Percentiles rank a stretch among this genome's conserved stretches.
Evolutionary conservation across 1,140 invertebrate genomes (phyloP).

Genomic region (Adelges cooleyi): DNA sequence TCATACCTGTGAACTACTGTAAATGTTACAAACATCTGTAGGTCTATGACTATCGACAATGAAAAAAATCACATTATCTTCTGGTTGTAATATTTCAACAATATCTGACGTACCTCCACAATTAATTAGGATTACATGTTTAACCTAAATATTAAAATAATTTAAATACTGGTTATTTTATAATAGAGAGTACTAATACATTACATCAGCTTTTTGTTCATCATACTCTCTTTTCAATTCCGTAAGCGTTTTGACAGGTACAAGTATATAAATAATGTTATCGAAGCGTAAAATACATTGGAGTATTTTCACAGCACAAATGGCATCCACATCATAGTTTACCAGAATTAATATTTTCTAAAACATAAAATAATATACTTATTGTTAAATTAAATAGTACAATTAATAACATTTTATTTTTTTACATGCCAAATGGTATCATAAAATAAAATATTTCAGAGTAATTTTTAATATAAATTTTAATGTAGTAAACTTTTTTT

Average conservation of each 20-base stretch:
- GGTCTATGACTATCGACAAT: constrained; percentile 85
- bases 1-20: constrained; percentile 68
- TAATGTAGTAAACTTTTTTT: no score
- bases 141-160: constrained; percentile 45
- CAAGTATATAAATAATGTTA: constrained; percentile 76
- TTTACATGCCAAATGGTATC: constrained; percentile 7
- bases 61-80: constrained; percentile 71
- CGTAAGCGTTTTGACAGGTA: constrained; percentile 64
- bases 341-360: constrained; percentile 67
- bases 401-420: neutral
- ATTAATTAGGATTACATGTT: constrained; percentile 81
- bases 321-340: constrained; percentile 84
- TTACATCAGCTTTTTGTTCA: constrained; percentile 65
- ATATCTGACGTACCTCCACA: constrained; percentile 88
- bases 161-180: constrained; percentile 1
- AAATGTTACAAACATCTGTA: constrained; percentile 85
- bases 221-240: constrained; percentile 63
- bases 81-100: constrained; percentile 70
- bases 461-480: no score
- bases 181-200: no score
- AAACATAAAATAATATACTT: constrained; percentile 37
- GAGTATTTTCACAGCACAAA: constrained; percentile 85
- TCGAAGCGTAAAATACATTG: constrained; percentile 80
- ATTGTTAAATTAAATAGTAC: neutral
- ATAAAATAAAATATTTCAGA: neutral